Evolutionary conservation across 1,140 invertebrate genomes (phyloP).

Genomic region (Drosophila persimilis): DNA sequence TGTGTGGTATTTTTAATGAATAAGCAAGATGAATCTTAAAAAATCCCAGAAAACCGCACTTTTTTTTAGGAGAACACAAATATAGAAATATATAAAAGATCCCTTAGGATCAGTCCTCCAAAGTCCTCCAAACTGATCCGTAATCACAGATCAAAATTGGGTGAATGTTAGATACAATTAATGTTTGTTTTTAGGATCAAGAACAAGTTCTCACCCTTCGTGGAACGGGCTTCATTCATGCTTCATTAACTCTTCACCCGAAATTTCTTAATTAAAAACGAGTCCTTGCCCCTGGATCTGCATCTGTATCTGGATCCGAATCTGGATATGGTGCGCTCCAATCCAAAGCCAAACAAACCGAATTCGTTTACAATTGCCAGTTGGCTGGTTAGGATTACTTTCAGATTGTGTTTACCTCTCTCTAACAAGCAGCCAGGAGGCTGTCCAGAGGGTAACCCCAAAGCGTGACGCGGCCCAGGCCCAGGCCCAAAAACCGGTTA

Average conservation of each 20-base stretch:
- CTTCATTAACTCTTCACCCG: constrained; percentile 46
- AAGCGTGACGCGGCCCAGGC: background rate
- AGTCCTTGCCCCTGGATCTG: constrained; percentile 21
- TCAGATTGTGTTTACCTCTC: constrained; percentile 50
- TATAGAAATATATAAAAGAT: no score
- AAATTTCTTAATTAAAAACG: constrained; percentile 62
- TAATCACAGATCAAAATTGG: background rate
- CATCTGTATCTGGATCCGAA: background rate
- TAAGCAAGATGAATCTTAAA: no score
- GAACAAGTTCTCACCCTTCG: background rate
- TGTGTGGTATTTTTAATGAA: no score
- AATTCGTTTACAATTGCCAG: constrained; percentile 54
- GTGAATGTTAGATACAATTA: constrained; percentile 4
- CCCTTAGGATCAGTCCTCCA: no score
- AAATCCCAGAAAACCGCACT: no score
- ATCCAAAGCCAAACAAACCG: constrained; percentile 37
- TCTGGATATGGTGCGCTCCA: constrained; percentile 13
- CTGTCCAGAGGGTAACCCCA: constrained; percentile 44
- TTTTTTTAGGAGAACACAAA: no score
- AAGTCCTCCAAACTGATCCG: background rate
- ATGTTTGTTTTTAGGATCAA: constrained; percentile 5
- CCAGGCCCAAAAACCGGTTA: constrained; percentile 54
- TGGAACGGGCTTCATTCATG: constrained; percentile 19
- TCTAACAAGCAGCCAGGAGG: constrained; percentile 37
- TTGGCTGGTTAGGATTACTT: constrained; percentile 50